Evolutionary conservation across 2,888 invertebrate species (phyloP).

Genomic region (Heliconius cydno): DNA sequence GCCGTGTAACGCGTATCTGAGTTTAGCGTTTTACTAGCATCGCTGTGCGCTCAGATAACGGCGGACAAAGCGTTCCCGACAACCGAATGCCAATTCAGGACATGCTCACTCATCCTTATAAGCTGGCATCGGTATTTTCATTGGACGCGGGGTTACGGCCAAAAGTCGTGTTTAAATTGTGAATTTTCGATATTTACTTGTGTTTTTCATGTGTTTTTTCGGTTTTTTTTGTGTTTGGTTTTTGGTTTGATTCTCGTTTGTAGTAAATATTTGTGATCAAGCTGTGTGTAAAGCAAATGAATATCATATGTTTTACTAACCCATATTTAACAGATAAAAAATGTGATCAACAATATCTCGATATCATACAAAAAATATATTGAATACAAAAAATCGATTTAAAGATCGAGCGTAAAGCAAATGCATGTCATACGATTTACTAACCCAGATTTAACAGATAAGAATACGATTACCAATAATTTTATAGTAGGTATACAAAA

Average conservation of each 20-base stretch:
- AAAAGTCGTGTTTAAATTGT: constrained; percentile 24
- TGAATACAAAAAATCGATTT: neutral
- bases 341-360: neutral
- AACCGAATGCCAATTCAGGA: constrained; percentile 48
- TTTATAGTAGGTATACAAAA: neutral
- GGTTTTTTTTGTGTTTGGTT: neutral
- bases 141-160: constrained; percentile 33
- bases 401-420: neutral
- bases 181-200: constrained; percentile 2
- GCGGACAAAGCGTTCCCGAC: constrained; percentile 62
- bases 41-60: constrained; percentile 68
- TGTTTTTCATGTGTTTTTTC: neutral
- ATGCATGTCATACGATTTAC: neutral
- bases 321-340: neutral
- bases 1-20: constrained; percentile 28
- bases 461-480: neutral
- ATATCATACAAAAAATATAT: neutral
- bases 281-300: neutral
- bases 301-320: neutral
- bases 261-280: neutral
- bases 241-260: neutral
- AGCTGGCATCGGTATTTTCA: constrained; percentile 43
- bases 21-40: constrained; percentile 60
- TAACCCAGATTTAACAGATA: neutral
- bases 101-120: constrained; percentile 65